Percentiles rank a stretch among this genome's conserved stretches.
phyloP scores from a whole-genome alignment of 2,113 vertebrate genomes.

The Ceyx melanurus region DNA sequence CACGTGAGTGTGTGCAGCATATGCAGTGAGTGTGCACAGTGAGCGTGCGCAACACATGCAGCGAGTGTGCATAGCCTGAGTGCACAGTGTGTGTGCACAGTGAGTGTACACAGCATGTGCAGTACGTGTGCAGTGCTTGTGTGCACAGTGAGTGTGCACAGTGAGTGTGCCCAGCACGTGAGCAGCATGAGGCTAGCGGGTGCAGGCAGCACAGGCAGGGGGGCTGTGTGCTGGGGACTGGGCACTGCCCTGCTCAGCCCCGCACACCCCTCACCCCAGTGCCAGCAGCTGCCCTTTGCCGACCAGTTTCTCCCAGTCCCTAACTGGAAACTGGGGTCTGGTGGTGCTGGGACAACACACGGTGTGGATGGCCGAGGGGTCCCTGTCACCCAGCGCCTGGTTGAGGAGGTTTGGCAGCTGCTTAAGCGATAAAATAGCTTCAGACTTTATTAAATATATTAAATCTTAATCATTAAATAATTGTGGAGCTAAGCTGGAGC shows the following conservation, averaged over 20 bases:
- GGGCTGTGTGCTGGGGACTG: no score
- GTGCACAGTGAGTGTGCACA: no score
- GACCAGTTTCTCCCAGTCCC: neutral
- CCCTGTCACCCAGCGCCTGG: neutral
- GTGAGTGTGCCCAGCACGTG: no score
- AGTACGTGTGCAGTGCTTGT: no score
- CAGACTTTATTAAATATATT: constrained; percentile 63
- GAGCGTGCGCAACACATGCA: no score
- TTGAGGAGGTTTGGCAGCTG: neutral
- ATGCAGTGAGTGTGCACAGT: no score
- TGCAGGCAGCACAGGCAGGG: no score
- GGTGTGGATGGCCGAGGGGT: neutral
- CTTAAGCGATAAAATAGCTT: neutral
- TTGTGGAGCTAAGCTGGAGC: neutral
- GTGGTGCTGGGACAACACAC: fast-evolving
- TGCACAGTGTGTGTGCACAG: no score
- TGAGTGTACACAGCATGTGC: no score
- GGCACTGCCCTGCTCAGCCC: neutral
- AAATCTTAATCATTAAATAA: constrained; percentile 65
- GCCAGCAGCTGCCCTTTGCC: neutral
- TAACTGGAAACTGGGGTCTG: neutral
- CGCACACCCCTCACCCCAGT: fast-evolving
- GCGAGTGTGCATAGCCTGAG: no score
- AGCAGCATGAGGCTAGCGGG: no score
- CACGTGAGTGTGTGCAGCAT: no score